phyloP scores from a whole-genome alignment of 2,888 invertebrate genomes.

The Synanthedon andrenaeformis region DNA sequence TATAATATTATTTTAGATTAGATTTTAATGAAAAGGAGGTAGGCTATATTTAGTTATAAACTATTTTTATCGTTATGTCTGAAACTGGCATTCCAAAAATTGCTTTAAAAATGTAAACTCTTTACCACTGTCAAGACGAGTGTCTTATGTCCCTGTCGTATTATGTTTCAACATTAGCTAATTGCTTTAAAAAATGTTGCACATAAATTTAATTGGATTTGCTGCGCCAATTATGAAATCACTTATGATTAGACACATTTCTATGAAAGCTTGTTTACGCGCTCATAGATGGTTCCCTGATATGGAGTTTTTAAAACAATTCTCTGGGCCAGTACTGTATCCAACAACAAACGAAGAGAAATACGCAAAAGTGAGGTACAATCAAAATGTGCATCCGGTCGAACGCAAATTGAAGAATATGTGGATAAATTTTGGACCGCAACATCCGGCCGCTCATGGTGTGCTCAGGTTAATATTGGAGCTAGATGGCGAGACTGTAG shows the following conservation, averaged over 20 bases:
- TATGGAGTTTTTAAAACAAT: constrained; percentile 67
- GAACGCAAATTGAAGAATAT: constrained; percentile 75
- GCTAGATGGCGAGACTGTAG: constrained; percentile 85
- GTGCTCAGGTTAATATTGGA: constrained; percentile 84
- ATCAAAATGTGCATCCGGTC: constrained; percentile 38
- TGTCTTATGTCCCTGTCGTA: no score
- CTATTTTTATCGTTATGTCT: no score
- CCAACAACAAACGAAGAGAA: constrained; percentile 54
- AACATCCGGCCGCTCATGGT: constrained; percentile 93
- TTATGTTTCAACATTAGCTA: no score
- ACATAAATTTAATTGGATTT: no score
- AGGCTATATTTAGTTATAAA: no score
- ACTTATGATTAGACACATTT: constrained; percentile 11
- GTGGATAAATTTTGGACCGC: constrained; percentile 87
- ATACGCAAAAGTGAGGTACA: constrained; percentile 41
- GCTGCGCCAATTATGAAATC: constrained; percentile 1
- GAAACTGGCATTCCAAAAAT: no score
- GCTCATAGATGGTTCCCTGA: constrained; percentile 75
- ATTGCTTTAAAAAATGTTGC: no score
- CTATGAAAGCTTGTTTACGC: constrained; percentile 16
- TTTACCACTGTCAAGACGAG: no score
- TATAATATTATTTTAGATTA: no score
- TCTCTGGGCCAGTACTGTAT: constrained; percentile 69
- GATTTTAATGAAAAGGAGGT: no score
- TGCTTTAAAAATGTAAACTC: no score